Conservation (phyloP, 2,797 vertebrate genomes). For the Phyllotis vaccarum region DNA sequence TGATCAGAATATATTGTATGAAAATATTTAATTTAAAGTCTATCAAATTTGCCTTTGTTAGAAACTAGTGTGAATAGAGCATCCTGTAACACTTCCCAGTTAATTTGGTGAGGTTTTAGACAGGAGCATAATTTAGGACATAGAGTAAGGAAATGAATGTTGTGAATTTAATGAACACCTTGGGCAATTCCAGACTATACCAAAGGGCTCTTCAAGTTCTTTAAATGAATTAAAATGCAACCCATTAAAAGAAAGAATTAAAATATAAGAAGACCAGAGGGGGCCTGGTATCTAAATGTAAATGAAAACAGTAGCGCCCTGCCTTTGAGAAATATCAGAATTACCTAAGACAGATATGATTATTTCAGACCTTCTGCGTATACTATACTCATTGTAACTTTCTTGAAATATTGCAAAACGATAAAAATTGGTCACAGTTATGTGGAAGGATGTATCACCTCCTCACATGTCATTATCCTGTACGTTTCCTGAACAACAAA, state of each 20-base stretch:
- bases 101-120: not conserved
- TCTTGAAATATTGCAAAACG: not conserved
- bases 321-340: not conserved
- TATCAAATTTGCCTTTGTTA: not conserved
- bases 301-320: not conserved
- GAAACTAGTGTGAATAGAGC: not conserved
- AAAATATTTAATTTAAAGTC: not conserved
- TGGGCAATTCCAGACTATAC: not conserved
- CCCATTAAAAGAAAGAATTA: not conserved
- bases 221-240: slow-evolving; percentile 10
- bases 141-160: not conserved
- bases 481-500: not conserved
- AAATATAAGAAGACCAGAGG: not conserved
- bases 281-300: not conserved
- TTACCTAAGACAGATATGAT: not conserved
- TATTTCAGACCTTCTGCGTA: not conserved
- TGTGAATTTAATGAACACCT: not conserved
- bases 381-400: not conserved
- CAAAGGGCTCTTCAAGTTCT: not conserved
- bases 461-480: not conserved
- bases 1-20: not conserved
- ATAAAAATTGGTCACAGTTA: not conserved
- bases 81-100: not conserved
- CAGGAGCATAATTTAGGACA: not conserved
- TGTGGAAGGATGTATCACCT: not conserved